Conservation (phyloP, 2,797 vertebrate genomes). For the Holocentrus rufus region DNA sequence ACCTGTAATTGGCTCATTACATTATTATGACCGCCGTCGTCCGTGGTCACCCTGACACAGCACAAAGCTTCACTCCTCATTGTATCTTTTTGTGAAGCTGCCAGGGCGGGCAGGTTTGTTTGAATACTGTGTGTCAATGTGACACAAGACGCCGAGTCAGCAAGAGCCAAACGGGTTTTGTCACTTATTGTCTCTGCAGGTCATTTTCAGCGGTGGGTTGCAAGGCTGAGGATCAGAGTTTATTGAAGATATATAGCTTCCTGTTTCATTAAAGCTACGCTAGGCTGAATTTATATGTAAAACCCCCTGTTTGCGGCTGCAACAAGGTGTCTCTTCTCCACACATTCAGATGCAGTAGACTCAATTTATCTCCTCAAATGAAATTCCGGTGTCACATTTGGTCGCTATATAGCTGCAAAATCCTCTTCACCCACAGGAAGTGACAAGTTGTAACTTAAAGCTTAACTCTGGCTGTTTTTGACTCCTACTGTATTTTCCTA, state of each 20-base stretch:
- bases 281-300: constrained; percentile 33
- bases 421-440: too few species aligned
- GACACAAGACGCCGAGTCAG: constrained; percentile 47
- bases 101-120: neutral
- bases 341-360: neutral
- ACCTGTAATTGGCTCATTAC: constrained; percentile 23
- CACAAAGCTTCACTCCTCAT: constrained; percentile 1
- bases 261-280: neutral
- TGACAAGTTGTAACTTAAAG: too few species aligned
- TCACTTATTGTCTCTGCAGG: constrained; percentile 24
- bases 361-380: constrained; percentile 12
- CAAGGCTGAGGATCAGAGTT: constrained; percentile 15
- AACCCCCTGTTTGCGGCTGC: neutral
- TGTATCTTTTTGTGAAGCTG: neutral
- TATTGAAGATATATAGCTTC: constrained; percentile 9
- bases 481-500: too few species aligned
- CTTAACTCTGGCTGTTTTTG: too few species aligned
- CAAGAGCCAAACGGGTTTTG: constrained; percentile 17
- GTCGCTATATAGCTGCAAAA: too few species aligned
- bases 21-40: neutral
- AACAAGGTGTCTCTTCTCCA: neutral
- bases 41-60: neutral
- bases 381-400: constrained; percentile 3
- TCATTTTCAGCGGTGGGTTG: constrained; percentile 26
- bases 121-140: constrained; percentile 15